Evolutionary conservation across 2,888 invertebrate species (phyloP), one percentile per base, ranked within the genome.

Genomic region (Eumacrocentrus americanus): DNA sequence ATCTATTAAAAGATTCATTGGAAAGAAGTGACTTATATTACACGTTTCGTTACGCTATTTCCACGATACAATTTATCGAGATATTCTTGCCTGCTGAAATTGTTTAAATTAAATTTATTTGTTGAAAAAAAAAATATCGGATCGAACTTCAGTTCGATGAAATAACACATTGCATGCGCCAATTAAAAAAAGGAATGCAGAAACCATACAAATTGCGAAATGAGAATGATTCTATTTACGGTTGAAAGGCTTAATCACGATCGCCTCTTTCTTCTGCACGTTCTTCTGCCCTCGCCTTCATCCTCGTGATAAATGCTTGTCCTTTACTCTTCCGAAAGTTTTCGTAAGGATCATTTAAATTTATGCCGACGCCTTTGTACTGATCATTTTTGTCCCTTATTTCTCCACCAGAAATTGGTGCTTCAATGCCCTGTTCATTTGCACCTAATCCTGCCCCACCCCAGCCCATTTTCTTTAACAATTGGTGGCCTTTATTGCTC

Each of bases 391-490:
- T 87, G 79, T 98, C 97, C 7, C 98, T 85, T 16, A 91, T 93
- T 70, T 93, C 91, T 46, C 95, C 96, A 0, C 94, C 95, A 53
- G 92, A 89, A 68, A 98, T 95, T 0, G 98, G 98, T 67, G 95
- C 91, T 62, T 95, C 93, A 64, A 96, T 97, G 62, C 98, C 98
- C 81, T 98, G 96, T 66, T 96, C 98, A 61, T 95, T 89, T 0
- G 92, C 91, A 14, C 98, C 98, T 7, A 99, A 85, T 6, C 98
- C 98, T 38, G 89, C 89, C 37, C 98, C 98, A 62, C 91, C 89
- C 98, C 98, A 99, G 2, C 98, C 98, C 98, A 99, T 98, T 84
- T 96, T 96, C 82, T 91, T 92, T 63, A 98, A 85, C 83, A 99
- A 87, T 83, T 97, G 96, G 82, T 98, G 98, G 0, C 98, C 98